Base-by-base conservation (phyloP, 2,888 invertebrate species). In the Chrysolina oricalcia region DNA sequence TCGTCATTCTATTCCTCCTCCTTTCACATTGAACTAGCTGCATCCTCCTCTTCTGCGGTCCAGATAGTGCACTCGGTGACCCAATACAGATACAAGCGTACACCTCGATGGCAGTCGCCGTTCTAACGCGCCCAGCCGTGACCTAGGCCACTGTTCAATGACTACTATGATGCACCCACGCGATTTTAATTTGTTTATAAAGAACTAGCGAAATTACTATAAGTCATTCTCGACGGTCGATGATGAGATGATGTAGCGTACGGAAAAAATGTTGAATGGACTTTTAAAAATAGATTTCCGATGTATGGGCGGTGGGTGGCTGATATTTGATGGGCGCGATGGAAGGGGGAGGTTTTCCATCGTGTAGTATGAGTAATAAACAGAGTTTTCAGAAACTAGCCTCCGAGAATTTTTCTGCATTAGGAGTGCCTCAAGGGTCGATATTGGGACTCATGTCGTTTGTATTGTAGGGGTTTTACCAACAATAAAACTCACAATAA, bases 121-220 rank as follows among this genome's bases (percentile, higher is more conserved):
- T 35, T 73, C 73, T 69, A 64, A 64, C 73, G 13, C 68, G 79
- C 70, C 80, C 80, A 83, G 81, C 84, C 86, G 78, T 86, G 86
- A 86, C 86, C 86, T 86, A 86, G 84, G 83, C 78, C 82, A 85
- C 84, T 84, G 84, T 86, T 86, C 85, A 85, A 85, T 85, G 86
- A 84, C 84, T 85, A 84, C 84, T 83, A 84, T 81, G 80, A 82
- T 83, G 81, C 84, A 82, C 85, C 85, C 83, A 85, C 85, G 81
- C 82, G 65, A 50, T 77, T 74, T 73, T 74, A 64, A 75, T 78
- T 74, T 77, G 76, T 77, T 76, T 76, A 73, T 74, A 72, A 71
- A 75, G 77, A 72, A 77, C 72, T 67, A 69, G 73, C 43, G 74
- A 75, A 76, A 76, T 74, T 74, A 74, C 74, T 66, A 75, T 74